Base-by-base conservation (phyloP, 2,888 invertebrate species). In the Andrena bicolor region DNA sequence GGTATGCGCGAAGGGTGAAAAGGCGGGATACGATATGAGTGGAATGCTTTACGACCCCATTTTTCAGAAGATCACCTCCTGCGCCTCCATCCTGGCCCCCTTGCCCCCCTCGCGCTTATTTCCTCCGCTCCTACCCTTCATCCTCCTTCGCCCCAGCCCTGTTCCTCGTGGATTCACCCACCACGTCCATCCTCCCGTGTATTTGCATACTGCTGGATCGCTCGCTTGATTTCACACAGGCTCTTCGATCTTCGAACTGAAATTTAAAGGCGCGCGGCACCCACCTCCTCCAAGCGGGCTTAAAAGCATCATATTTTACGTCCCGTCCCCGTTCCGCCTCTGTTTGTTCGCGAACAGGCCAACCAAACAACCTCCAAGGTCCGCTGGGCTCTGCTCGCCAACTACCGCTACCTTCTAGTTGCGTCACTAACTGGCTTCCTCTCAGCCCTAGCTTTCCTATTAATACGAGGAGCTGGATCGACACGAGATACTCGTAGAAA, bases 271-370 rank as follows among this genome's bases (percentile, higher is more conserved):
- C 89, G 83, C 56, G 20, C 68, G 58, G 23, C 41, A 10, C 56
- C 35, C 63, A 48, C 48, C 32, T 75, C 48, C 75, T 71, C 68
- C 66, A 6, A 68, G 76, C 63, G 68, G 35, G 63, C 84, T 85
- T 92, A 92, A 92, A 92, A 91, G 92, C 92, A 90, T 93, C 90
- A 92, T 92, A 93, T 92, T 93, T 93, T 90, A 92, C 88, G 73
- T 87, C 69, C 63, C 74, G 71, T 68, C 60, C 71, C 30, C 64
- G 58, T 32, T 51, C 56, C 35, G n/a, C 65, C 70, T 81, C 72
- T 65, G 66, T 82, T 79, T 70, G 81, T 84, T 81, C 86, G 80
- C 82, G 75, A 64, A 85, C 76, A 82, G 83, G 80, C 68, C 82
- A 75, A 76, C 79, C 84, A 86, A 88, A 84, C 84, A 87, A 82